Evolutionary conservation across 2,797 vertebrate genomes (phyloP), one percentile per base, ranked within the genome.

Genomic region (Argentina silus): DNA sequence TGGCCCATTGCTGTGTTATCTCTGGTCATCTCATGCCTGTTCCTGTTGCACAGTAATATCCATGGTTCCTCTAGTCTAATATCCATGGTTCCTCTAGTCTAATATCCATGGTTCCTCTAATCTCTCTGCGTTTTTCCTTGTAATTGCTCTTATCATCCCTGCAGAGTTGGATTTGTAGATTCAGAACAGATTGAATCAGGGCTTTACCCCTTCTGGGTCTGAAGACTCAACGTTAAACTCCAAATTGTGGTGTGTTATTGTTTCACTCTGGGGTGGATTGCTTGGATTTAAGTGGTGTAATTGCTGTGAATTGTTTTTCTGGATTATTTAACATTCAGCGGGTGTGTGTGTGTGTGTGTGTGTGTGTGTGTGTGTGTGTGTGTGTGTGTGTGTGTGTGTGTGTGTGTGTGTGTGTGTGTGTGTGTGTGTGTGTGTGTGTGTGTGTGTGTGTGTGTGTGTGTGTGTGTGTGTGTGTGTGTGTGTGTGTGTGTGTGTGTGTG

Each of bases 91-190:
- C 48, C 15, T 10, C 50, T 23, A n/a, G 9, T n/a, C 48, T 36
- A 36, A 36, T 36, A 36, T 4, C 27, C 27, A 48, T 61, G 14
- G 11, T 45, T 21, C 48, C 15, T 10, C 50, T 23, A n/a, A 7
- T 68, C n/a, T 21, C 75, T 76, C 68, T 43, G 12, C 50, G 50
- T 53, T 53, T 53, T 53, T 53, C 11, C 50, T n/a, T n/a, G 50
- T 36, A 36, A 36, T 36, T 36, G 27, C 27, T 36, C 27, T 36
- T 36, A 4, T 36, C 27, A 36, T 36, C 4, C 27, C 4, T 1
- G 27, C 27, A 36, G 27, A 2, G 27, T 36, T 36, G 27, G 27
- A 36, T 4, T 36, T 36, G 27, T 36, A 36, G 27, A 36, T 36
- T 36, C 27, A 36, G 27, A 36, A 36, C 27, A 36, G 27, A 36